A percentile compares a stretch with the other conserved stretches of the same genome.
These are phyloP conservation scores for Drosophila prolongata DNA, from an alignment of 2,888 invertebrate genomes.

Conservation along the genomic window DNA sequence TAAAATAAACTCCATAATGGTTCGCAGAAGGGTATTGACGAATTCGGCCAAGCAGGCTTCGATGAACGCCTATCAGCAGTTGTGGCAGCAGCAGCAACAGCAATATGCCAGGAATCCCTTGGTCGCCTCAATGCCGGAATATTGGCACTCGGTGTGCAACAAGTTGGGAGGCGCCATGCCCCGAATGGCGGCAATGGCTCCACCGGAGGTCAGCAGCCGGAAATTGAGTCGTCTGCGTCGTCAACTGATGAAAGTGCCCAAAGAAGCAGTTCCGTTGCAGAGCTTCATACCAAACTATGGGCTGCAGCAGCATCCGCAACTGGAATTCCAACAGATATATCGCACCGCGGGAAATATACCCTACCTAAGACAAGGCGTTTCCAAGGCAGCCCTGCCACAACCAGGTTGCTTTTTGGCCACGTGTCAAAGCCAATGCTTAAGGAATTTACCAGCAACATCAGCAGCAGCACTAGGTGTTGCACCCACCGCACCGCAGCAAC, in stretches of 20 bases:
- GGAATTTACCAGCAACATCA: neutral
- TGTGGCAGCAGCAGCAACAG: constrained; percentile 22
- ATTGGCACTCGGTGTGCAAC: constrained; percentile 38
- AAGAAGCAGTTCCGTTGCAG: neutral
- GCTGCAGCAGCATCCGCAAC: neutral
- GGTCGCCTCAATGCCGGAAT: constrained; percentile 21
- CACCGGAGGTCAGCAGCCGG: constrained; percentile 45
- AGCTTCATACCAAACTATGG: constrained; percentile 1
- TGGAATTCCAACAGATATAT: neutral
- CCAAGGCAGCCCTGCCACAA: constrained; percentile 3
- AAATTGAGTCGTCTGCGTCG: constrained; percentile 43
- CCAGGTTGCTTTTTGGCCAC: constrained; percentile 2
- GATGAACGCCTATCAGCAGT: constrained; percentile 35
- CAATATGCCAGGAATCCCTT: neutral
- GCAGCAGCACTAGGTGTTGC: neutral
- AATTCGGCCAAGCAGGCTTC: constrained; percentile 42
- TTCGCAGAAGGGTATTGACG: constrained; percentile 39
- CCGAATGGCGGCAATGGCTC: constrained; percentile 17
- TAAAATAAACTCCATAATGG: constrained; percentile 29
- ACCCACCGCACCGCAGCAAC: neutral
- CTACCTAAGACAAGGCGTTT: neutral
- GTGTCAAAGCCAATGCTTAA: constrained; percentile 3
- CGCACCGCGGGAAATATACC: neutral
- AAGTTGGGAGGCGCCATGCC: constrained; percentile 41
- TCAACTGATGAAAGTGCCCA: constrained; percentile 27